Conservation (phyloP, 2,888 invertebrate genomes). For the Pyrrhopygopsis socrates region DNA sequence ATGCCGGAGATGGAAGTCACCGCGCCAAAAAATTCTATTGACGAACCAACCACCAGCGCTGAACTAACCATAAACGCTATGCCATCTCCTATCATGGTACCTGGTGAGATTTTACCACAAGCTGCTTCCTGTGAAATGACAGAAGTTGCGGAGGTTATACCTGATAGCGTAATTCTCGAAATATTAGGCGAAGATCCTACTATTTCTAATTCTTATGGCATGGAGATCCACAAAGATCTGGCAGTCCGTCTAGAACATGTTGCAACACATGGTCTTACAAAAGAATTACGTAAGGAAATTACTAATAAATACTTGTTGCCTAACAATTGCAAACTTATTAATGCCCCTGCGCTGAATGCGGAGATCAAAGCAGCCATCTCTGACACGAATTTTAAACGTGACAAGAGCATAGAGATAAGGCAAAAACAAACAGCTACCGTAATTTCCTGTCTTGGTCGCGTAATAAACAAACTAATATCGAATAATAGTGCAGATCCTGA, state of each 20-base stretch:
- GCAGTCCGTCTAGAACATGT: conserved; percentile 49
- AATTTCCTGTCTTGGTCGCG: conserved; percentile 53
- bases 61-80: no score
- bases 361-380: conserved; percentile 77
- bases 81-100: no score
- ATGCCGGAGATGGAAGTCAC: no score
- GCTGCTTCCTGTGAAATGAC: no score
- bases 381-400: conserved; percentile 65
- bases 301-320: conserved; percentile 68
- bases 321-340: conserved; percentile 70
- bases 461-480: no score
- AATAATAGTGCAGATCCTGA: conserved; percentile 3
- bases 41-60: no score
- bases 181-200: conserved; percentile 67
- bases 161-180: conserved; percentile 21
- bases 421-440: conserved; percentile 79
- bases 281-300: conserved; percentile 73
- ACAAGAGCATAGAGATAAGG: conserved; percentile 75
- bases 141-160: no score
- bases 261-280: conserved; percentile 64
- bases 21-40: no score
- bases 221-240: conserved; percentile 73
- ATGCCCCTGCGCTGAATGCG: conserved; percentile 77
- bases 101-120: no score
- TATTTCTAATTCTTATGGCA: conserved; percentile 58